Conservation (phyloP, 2,113 vertebrate genomes). For the Laticauda laticaudata region DNA sequence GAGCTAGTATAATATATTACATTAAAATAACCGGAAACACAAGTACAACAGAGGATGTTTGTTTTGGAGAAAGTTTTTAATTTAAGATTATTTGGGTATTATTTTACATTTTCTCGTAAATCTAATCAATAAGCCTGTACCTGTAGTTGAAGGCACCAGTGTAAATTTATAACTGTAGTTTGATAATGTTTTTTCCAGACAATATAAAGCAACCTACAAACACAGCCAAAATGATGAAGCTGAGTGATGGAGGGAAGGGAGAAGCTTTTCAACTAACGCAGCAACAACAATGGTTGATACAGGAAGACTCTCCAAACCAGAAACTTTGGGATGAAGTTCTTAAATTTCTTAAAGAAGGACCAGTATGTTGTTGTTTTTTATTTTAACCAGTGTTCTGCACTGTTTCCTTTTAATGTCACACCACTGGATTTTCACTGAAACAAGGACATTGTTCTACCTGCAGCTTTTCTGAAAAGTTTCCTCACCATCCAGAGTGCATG, state of each 20-base stretch:
- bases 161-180: conserved; percentile 21
- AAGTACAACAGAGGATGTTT: neutral
- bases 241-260: conserved; percentile 76
- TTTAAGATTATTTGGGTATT: neutral
- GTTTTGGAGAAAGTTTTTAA: neutral
- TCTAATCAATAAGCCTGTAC: neutral
- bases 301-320: conserved; percentile 89
- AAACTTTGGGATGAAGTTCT: conserved; percentile 97
- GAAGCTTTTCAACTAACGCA: conserved; percentile 90
- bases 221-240: conserved; percentile 75
- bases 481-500: neutral
- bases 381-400: conserved; percentile 39
- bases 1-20: neutral
- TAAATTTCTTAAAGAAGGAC: conserved; percentile 87
- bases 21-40: neutral
- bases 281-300: conserved; percentile 86
- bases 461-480: neutral
- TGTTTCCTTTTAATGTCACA: conserved; percentile 15
- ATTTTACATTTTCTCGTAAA: neutral
- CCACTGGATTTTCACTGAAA: neutral
- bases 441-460: neutral
- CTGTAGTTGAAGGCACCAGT: conserved; percentile 3
- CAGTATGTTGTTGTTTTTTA: conserved; percentile 81
- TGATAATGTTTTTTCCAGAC: conserved; percentile 59
- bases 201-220: conserved; percentile 66